phyloP scores from a whole-genome alignment of 2,888 invertebrate species.

The Oscheius sp. region DNA sequence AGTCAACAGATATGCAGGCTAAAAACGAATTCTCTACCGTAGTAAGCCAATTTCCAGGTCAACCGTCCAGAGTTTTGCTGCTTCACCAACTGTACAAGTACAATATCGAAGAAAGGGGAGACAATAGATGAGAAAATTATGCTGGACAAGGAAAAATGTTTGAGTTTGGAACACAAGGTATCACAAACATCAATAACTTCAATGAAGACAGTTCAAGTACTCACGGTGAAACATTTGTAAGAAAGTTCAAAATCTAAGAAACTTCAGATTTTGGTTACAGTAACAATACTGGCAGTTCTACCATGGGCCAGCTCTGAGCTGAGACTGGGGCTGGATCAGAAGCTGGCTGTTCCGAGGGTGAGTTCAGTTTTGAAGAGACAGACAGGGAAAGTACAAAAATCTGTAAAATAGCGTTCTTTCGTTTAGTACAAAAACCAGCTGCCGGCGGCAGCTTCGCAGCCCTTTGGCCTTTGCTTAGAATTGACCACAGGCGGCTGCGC shows the following conservation, averaged over 20 bases:
- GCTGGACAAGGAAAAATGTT: neutral
- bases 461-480: no score
- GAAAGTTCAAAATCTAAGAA: neutral
- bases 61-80: slow-evolving; percentile 21
- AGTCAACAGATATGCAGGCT: no score
- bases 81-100: neutral
- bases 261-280: slow-evolving; percentile 83
- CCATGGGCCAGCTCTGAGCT: slow-evolving; percentile 86
- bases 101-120: no score
- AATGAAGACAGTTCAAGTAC: neutral
- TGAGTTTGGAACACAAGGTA: neutral
- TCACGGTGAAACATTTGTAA: slow-evolving; percentile 3
- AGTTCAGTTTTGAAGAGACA: neutral
- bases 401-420: no score
- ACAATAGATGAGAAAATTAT: neutral
- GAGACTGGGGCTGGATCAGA: slow-evolving; percentile 91
- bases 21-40: no score
- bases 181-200: neutral
- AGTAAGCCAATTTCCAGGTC: neutral
- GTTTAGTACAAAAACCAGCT: no score
- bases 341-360: slow-evolving; percentile 91
- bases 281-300: slow-evolving; percentile 90
- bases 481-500: no score
- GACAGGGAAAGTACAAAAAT: no score
- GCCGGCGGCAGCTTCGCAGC: no score